Evolutionary conservation across 2,888 invertebrate genomes (phyloP).

Genomic region (Tiphia femorata): DNA sequence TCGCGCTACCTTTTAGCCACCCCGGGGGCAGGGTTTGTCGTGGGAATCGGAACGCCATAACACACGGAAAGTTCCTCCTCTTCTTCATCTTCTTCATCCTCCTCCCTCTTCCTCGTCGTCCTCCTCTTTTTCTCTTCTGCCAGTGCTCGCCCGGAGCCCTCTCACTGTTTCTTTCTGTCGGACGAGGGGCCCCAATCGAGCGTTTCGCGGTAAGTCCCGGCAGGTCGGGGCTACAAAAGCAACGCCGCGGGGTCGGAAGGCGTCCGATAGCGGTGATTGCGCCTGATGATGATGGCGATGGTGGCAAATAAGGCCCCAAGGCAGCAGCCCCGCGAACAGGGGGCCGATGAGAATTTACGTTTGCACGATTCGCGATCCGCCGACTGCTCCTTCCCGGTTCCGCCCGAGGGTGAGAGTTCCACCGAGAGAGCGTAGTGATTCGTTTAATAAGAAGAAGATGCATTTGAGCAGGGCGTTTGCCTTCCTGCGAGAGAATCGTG

Average conservation of each 20-base stretch:
- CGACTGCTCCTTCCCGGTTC: too few species aligned
- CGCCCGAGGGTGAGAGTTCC: too few species aligned
- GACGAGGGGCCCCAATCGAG: constrained; percentile 7
- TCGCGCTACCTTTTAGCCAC: constrained; percentile 45
- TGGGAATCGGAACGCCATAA: constrained; percentile 52
- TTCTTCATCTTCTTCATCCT: not conserved
- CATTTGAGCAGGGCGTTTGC: too few species aligned
- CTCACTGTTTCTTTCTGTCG: not conserved
- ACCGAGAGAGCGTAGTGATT: too few species aligned
- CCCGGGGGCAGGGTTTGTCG: constrained; percentile 55
- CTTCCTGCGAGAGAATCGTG: too few species aligned
- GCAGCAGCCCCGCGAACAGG: not conserved
- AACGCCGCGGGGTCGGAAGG: not conserved
- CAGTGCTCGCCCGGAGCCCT: not conserved
- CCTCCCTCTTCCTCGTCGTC: not conserved
- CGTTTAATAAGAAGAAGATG: too few species aligned
- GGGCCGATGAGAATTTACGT: not conserved
- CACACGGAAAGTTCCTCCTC: not conserved
- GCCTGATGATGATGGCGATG: not conserved
- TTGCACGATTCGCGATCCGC: too few species aligned
- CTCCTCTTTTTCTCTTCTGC: not conserved
- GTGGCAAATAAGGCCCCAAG: constrained; percentile 1
- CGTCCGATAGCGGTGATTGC: not conserved
- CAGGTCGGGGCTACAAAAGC: not conserved
- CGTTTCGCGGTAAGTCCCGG: constrained; percentile 12